Evolutionary conservation across 2,797 vertebrate genomes (phyloP).

Genomic region (Dicrostonyx torquatus): DNA sequence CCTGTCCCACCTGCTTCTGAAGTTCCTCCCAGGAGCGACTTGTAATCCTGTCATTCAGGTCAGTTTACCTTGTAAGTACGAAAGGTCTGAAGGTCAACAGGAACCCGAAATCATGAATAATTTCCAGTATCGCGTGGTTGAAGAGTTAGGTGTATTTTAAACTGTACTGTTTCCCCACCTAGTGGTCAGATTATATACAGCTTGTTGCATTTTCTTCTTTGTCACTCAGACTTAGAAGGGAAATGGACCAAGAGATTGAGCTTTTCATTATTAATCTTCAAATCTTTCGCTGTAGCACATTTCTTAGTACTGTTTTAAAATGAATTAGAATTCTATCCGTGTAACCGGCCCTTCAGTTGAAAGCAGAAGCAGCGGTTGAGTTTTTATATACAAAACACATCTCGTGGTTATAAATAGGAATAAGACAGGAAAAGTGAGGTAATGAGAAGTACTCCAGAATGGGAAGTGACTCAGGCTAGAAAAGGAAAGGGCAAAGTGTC

Average conservation of each 20-base stretch:
- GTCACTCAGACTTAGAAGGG: neutral
- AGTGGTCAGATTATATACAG: constrained; percentile 70
- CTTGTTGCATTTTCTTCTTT: neutral
- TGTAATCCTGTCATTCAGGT: neutral
- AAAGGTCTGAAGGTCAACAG: neutral
- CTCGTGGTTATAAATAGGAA: constrained; percentile 59
- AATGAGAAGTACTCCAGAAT: constrained; percentile 57
- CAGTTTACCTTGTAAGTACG: neutral
- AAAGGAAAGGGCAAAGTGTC: neutral
- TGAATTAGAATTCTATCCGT: neutral
- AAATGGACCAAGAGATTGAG: neutral
- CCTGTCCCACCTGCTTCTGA: neutral
- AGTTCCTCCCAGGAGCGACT: neutral
- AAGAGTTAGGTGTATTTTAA: constrained; percentile 33
- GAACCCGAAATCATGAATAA: constrained; percentile 36
- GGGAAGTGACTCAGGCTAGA: constrained; percentile 49
- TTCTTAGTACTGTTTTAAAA: neutral
- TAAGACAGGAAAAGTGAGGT: constrained; percentile 66
- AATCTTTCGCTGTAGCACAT: neutral
- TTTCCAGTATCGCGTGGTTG: neutral
- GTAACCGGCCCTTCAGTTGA: neutral
- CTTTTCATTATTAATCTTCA: neutral
- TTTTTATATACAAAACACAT: constrained; percentile 40
- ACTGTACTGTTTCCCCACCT: constrained; percentile 79
- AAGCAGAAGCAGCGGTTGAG: constrained; percentile 16